These are phyloP conservation scores for Sitta carolinensis DNA, from an alignment of 2,797 vertebrate species.

Conservation along the genomic window DNA sequence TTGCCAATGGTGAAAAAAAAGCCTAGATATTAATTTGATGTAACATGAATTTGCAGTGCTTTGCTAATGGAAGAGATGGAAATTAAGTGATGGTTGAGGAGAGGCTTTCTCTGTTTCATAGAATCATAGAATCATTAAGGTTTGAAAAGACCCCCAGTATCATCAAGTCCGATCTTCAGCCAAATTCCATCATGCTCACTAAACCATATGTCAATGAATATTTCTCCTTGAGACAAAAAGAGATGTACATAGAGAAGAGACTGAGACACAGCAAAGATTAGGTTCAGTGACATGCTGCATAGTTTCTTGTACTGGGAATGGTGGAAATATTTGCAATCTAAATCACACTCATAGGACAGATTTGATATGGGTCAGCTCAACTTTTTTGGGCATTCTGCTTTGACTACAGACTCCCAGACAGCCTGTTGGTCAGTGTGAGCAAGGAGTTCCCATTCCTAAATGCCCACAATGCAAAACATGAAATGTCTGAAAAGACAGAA, in stretches of 20 bases:
- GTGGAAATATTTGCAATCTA: background rate
- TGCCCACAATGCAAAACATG: background rate
- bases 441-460: background rate
- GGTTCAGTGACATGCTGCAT: background rate
- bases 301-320: background rate
- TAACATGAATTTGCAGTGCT: background rate
- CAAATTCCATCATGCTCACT: background rate
- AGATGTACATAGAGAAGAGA: background rate
- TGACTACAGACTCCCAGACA: background rate
- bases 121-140: background rate
- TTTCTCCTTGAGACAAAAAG: background rate
- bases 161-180: background rate
- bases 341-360: background rate
- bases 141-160: background rate
- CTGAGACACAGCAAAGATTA: background rate
- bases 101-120: background rate
- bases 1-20: background rate
- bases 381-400: background rate
- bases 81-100: background rate
- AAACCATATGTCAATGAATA: background rate
- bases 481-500: background rate
- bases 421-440: fast-evolving
- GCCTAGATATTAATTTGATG: background rate
- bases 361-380: background rate
- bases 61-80: background rate